Evolutionary conservation across 2,113 vertebrate species (phyloP), one percentile per base, ranked within the genome.

Genomic region (Andinoacara biseriatus): DNA sequence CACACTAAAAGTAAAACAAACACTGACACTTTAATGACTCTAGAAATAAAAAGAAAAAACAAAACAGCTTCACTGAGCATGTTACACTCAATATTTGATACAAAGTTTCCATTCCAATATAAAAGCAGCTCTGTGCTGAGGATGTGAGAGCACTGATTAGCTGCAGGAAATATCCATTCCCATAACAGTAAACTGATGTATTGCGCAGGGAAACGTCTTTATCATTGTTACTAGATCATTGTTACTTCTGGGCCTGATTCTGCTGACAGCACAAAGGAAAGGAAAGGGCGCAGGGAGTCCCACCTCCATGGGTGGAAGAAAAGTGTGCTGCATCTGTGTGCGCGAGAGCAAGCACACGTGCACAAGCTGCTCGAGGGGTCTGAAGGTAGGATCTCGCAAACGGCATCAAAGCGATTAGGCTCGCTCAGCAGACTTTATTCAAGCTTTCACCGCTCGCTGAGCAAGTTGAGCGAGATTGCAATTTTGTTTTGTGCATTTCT

Each of bases 151-250:
- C 26, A 52, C 81, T 59, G 60, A 89, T 91, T 80, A 88, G 67
- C 74, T 72, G 80, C 82, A 88, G 87, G 91, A 92, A 93, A 88
- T 69, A 83, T 87, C 81, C 65, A 74, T 84, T 89, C 75, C 83
- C 85, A 90, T 57, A 78, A 83, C 20, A 72, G 86, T 76, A 80
- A 59, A 77, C 52, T 81, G 82, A 80, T 81, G 49, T 72, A 87
- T 77, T 80, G 29, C 10, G 5, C 74, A 76, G 84, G 83, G 89
- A 92, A 91, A 85, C 5, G 67, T 80, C 72, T 87, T 89, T 46
- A 80, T 89, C 83, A 43, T 24, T 43, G 69, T 83, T 74, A 83
- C 57, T 54, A 62, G 63, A 86, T 88, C 81, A 77, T 9, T 35
- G 35, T 38, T 38, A 38, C 35, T 38, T 38, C 35, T 52, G 43